These are phyloP conservation scores for Aspidiotus destructor DNA, from an alignment of 2,888 invertebrate genomes.

Conservation along the genomic window DNA sequence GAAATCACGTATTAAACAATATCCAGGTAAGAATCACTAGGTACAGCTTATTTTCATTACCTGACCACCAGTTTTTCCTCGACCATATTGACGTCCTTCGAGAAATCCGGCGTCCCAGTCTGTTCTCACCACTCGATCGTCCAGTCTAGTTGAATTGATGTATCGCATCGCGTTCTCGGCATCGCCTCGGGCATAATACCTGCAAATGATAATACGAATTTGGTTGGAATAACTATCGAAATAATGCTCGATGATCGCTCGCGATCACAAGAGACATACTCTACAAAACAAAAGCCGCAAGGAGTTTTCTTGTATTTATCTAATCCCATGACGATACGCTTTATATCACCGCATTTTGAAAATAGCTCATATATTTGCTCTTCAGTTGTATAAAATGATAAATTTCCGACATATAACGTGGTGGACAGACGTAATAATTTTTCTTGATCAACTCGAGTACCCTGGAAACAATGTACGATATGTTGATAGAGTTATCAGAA, in stretches of 20 bases:
- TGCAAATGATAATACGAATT: slow-evolving; percentile 10
- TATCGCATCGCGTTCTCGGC: slow-evolving; percentile 79
- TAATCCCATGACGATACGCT: slow-evolving; percentile 91
- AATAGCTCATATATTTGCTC: slow-evolving; percentile 97
- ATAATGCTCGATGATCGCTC: neutral
- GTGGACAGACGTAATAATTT: slow-evolving; percentile 59
- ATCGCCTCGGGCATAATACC: slow-evolving; percentile 55
- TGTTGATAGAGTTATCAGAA: too few relatives aligned
- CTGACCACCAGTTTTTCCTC: slow-evolving; percentile 97
- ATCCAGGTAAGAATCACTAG: neutral
- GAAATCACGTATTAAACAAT: neutral
- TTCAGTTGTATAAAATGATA: slow-evolving; percentile 97
- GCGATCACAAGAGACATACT: slow-evolving; percentile 50
- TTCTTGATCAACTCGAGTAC: slow-evolving; percentile 81
- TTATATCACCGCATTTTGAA: slow-evolving; percentile 88
- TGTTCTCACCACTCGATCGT: slow-evolving; percentile 91
- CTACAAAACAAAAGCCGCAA: slow-evolving; percentile 98
- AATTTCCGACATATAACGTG: slow-evolving; percentile 92
- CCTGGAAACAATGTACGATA: slow-evolving; percentile 48
- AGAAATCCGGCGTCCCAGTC: slow-evolving; percentile 99
- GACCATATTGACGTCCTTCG: slow-evolving; percentile 95
- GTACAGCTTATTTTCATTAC: slow-evolving; percentile 46
- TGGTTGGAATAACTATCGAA: neutral
- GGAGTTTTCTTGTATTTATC: slow-evolving; percentile 97
- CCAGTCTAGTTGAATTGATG: slow-evolving; percentile 89